phyloP scores from a whole-genome alignment of 1,140 invertebrate species.

The Aradophagus sp. region DNA sequence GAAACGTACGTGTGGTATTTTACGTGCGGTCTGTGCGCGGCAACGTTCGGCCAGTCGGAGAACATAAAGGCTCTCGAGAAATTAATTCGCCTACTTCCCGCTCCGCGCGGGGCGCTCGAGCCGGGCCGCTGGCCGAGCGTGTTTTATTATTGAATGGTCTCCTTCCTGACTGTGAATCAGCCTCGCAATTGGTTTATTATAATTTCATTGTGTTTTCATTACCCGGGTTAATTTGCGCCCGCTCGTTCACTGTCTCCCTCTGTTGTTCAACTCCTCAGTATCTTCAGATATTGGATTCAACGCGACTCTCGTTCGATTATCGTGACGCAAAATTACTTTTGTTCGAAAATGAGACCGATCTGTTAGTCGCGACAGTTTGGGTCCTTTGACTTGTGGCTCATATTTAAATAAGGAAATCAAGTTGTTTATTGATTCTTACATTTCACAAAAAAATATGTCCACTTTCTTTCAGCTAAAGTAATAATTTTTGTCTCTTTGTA shows the following conservation, averaged over 20 bases:
- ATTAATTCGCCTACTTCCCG: conserved; percentile 70
- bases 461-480: no score
- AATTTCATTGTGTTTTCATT: conserved; percentile 76
- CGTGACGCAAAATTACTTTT: conserved; percentile 44
- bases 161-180: conserved; percentile 72
- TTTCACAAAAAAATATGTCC: no score
- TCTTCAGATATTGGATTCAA: conserved; percentile 65
- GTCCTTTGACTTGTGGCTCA: no score
- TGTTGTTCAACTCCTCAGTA: conserved; percentile 64
- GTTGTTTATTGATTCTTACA: no score
- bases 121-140: conserved; percentile 61
- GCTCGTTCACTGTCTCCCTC: conserved; percentile 64
- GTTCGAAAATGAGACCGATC: conserved; percentile 34
- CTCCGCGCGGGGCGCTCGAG: conserved; percentile 51
- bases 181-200: conserved; percentile 75
- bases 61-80: conserved; percentile 73
- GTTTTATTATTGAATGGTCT: conserved; percentile 75
- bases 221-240: conserved; percentile 71
- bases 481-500: no score
- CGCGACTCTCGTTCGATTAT: conserved; percentile 46
- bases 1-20: conserved; percentile 53
- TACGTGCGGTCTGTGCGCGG: conserved; percentile 54
- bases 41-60: conserved; percentile 70
- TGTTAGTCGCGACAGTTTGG: conserved; percentile 19
- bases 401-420: no score